phyloP scores from a whole-genome alignment of 2,797 vertebrate species.

The Propithecus perrieri region DNA sequence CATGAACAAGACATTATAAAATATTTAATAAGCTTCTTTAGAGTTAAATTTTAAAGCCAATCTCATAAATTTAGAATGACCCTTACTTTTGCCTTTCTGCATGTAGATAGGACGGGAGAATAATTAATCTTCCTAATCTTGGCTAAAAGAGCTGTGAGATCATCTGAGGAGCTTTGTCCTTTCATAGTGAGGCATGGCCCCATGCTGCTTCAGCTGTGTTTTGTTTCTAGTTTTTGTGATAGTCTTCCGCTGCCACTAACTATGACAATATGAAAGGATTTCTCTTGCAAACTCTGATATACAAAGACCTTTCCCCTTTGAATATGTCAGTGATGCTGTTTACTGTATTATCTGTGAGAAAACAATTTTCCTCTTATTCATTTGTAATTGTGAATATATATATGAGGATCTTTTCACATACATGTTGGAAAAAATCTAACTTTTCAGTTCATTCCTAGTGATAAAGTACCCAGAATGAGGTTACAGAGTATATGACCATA shows the following conservation, averaged over 20 bases:
- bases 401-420: background rate
- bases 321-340: background rate
- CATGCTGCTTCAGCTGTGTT: background rate
- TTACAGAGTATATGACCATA: background rate
- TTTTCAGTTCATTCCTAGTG: background rate
- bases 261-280: background rate
- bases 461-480: background rate
- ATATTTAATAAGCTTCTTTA: slow-evolving; percentile 65
- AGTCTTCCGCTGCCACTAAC: background rate
- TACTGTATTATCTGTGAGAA: background rate
- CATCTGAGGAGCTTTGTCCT: background rate
- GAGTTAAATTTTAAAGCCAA: slow-evolving; percentile 66
- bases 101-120: slow-evolving; percentile 2
- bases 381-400: background rate
- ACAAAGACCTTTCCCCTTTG: background rate
- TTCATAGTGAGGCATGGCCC: background rate
- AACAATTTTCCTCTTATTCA: background rate
- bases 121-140: slow-evolving; percentile 44
- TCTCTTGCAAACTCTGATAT: background rate
- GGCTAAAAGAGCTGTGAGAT: background rate
- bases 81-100: slow-evolving; percentile 9
- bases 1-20: slow-evolving; percentile 42
- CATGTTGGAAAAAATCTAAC: background rate
- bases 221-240: background rate
- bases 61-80: slow-evolving; percentile 60